phyloP scores from a whole-genome alignment of 2,888 invertebrate species.

The Dexiosoma caninum region DNA sequence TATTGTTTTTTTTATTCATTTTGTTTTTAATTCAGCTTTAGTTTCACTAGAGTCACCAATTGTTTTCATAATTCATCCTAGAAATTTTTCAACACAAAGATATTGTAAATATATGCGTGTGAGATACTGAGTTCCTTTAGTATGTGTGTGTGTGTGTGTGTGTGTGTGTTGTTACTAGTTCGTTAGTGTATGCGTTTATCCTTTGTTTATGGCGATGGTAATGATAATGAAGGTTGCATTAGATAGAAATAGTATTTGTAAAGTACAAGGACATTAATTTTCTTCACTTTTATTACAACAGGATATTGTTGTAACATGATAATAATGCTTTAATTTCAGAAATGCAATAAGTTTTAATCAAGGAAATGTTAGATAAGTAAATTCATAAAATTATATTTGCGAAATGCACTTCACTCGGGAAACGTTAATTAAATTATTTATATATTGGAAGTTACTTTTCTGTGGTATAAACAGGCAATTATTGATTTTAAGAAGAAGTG shows the following conservation, averaged over 20 bases:
- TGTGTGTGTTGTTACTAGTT: too few relatives aligned
- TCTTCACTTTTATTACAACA: neutral
- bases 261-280: conserved; percentile 33
- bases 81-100: conserved; percentile 1
- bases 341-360: too few relatives aligned
- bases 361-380: too few relatives aligned
- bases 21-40: conserved; percentile 17
- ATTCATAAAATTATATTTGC: too few relatives aligned
- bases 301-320: neutral
- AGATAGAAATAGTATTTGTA: neutral
- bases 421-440: too few relatives aligned
- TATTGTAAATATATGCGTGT: neutral
- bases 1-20: conserved; percentile 12
- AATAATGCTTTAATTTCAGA: neutral
- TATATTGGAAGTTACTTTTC: too few relatives aligned
- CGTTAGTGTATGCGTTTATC: neutral
- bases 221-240: conserved; percentile 39
- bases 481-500: too few relatives aligned
- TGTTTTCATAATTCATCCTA: conserved; percentile 50
- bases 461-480: too few relatives aligned
- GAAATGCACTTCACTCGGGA: too few relatives aligned
- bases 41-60: conserved; percentile 39
- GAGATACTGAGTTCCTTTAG: neutral
- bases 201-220: conserved; percentile 28
- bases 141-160: neutral